phyloP scores from a whole-genome alignment of 2,113 vertebrate species.

The Numenius arquata region DNA sequence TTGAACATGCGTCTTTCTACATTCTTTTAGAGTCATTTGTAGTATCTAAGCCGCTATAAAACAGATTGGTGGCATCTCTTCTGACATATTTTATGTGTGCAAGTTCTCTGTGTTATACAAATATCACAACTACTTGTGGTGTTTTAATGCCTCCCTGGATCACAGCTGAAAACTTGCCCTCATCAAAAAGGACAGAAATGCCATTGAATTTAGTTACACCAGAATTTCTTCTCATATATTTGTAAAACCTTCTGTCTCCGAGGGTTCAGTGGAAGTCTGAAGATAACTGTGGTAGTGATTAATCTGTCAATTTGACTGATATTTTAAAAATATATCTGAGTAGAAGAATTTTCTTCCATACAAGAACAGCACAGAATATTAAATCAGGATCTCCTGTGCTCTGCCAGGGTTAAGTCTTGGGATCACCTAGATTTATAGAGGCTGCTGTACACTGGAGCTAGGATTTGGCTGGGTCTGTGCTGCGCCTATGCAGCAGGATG shows the following conservation, averaged over 20 bases:
- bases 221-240: background rate
- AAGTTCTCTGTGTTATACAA: background rate
- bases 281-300: background rate
- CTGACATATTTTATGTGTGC: background rate
- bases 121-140: background rate
- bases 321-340: background rate
- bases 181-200: conserved; percentile 7
- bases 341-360: background rate
- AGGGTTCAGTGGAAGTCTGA: background rate
- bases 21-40: conserved; percentile 10
- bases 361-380: background rate
- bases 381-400: background rate
- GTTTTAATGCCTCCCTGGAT: background rate
- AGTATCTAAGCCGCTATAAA: conserved; percentile 18
- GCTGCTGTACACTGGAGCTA: background rate
- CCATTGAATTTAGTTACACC: background rate
- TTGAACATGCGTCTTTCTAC: conserved; percentile 15
- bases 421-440: background rate
- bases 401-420: background rate
- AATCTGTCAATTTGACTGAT: background rate
- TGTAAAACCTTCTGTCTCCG: background rate
- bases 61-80: conserved; percentile 5
- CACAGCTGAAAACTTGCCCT: background rate
- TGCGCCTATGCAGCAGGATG: background rate
- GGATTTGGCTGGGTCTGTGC: background rate